phyloP scores from a whole-genome alignment of 2,888 invertebrate genomes.

The Pimpla rufipes region DNA sequence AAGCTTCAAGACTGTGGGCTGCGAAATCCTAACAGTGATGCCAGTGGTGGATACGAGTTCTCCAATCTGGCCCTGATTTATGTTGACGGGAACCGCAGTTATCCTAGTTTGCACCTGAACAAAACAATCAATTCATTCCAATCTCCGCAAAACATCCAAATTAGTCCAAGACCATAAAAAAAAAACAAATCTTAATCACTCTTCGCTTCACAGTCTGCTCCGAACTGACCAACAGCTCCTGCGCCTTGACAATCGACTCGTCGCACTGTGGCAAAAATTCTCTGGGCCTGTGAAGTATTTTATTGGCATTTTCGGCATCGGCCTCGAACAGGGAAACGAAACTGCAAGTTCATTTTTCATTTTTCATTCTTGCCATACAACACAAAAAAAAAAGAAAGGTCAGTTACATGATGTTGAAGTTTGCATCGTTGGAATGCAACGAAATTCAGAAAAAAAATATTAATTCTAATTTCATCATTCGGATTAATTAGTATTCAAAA shows the following conservation, averaged over 20 bases:
- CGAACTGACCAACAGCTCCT: constrained; percentile 86
- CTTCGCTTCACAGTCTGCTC: constrained; percentile 86
- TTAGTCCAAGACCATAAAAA: neutral
- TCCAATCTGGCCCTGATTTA: constrained; percentile 86
- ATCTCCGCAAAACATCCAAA: constrained; percentile 3
- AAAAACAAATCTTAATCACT: constrained; percentile 86
- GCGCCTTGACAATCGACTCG: constrained; percentile 87
- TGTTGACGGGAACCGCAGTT: constrained; percentile 86
- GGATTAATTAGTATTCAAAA: too few species aligned
- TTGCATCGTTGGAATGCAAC: too few species aligned
- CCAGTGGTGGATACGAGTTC: constrained; percentile 86
- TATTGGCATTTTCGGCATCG: constrained; percentile 89
- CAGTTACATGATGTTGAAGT: neutral
- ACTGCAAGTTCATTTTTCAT: constrained; percentile 85
- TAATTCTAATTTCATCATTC: too few species aligned
- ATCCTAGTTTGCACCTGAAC: constrained; percentile 80
- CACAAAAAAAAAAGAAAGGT: neutral
- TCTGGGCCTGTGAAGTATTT: constrained; percentile 89
- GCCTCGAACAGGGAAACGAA: constrained; percentile 90
- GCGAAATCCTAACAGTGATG: constrained; percentile 92
- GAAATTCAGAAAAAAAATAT: too few species aligned
- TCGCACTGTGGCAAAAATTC: constrained; percentile 89
- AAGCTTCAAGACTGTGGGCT: constrained; percentile 92
- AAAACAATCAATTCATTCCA: constrained; percentile 11
- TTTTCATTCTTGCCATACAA: neutral